Percentiles rank a stretch among this genome's conserved stretches.
Evolutionary conservation across 2,888 invertebrate genomes (phyloP).

Genomic region (Hoplodrina blanda): DNA sequence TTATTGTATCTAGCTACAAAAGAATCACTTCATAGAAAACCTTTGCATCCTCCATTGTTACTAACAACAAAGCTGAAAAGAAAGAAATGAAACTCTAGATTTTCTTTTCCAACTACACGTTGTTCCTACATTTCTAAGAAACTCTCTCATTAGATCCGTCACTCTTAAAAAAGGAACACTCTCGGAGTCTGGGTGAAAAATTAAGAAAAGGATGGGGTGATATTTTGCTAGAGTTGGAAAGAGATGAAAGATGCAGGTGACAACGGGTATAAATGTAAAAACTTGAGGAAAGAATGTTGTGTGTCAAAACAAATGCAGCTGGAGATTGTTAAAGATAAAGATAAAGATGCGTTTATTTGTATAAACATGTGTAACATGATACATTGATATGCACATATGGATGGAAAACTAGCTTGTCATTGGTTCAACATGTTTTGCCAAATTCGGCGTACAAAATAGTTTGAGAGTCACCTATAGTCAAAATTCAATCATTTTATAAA

Average conservation of each 20-base stretch:
- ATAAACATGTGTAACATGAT: no score
- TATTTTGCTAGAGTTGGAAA: conserved; percentile 17
- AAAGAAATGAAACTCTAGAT: conserved; percentile 16
- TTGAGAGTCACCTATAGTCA: no score
- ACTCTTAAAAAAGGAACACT: conserved; percentile 28
- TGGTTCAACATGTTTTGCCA: no score
- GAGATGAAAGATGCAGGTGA: conserved; percentile 36
- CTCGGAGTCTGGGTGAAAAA: conserved; percentile 14
- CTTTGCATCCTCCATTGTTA: conserved; percentile 41
- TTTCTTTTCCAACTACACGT: conserved; percentile 21
- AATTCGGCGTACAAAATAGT: no score
- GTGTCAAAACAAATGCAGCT: conserved; percentile 27
- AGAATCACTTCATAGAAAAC: conserved; percentile 41
- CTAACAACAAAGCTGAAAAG: conserved; percentile 34
- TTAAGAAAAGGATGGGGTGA: conserved; percentile 18
- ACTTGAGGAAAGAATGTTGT: conserved; percentile 33
- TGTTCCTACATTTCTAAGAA: conserved; percentile 26
- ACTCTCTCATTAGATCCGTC: conserved; percentile 45
- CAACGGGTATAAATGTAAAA: conserved; percentile 44
- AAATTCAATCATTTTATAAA: no score
- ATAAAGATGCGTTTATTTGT: no score
- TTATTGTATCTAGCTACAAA: conserved; percentile 1
- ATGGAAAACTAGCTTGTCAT: no score
- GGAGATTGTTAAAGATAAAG: no score
- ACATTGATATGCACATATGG: no score